phyloP scores from a whole-genome alignment of 2,888 invertebrate genomes.

The Tinea pellionella region DNA sequence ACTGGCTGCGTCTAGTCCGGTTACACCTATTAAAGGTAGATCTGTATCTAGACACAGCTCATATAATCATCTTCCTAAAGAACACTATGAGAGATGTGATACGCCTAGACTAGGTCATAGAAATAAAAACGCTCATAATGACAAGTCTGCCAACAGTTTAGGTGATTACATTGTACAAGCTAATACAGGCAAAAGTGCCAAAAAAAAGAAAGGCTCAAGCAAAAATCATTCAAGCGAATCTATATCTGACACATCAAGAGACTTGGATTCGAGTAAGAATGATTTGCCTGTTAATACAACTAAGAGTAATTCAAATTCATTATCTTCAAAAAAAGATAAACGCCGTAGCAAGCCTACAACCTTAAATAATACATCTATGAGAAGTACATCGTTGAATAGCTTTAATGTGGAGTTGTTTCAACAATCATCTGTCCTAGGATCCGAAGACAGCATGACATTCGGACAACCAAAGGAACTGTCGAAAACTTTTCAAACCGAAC shows the following conservation, averaged over 20 bases:
- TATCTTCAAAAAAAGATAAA: slow-evolving; percentile 44
- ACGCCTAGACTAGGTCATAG: slow-evolving; percentile 43
- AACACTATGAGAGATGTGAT: slow-evolving; percentile 40
- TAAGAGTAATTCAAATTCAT: slow-evolving; percentile 39
- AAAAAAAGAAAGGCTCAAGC: slow-evolving; percentile 35
- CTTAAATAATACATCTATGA: slow-evolving; percentile 37
- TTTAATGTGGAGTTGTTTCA: slow-evolving; percentile 46
- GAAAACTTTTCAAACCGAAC: slow-evolving; percentile 45
- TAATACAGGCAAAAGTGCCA: slow-evolving; percentile 31
- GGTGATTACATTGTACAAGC: slow-evolving; percentile 47
- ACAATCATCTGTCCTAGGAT: slow-evolving; percentile 34
- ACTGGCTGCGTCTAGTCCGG: slow-evolving; percentile 36
- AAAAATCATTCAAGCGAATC: slow-evolving; percentile 36
- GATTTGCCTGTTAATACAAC: slow-evolving; percentile 57
- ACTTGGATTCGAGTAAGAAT: slow-evolving; percentile 47
- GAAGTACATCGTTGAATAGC: slow-evolving; percentile 45
- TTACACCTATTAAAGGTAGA: slow-evolving; percentile 33
- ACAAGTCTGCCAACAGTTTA: slow-evolving; percentile 37
- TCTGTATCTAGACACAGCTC: slow-evolving; percentile 10
- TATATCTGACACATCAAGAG: slow-evolving; percentile 30
- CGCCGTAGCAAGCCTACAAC: slow-evolving; percentile 67
- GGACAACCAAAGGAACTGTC: slow-evolving; percentile 41
- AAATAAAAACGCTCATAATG: slow-evolving; percentile 28
- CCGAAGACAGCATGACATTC: slow-evolving; percentile 50
- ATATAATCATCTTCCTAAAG: slow-evolving; percentile 14